Base-by-base conservation (phyloP, 1,140 invertebrate species). In the Trissolcus basalis region DNA sequence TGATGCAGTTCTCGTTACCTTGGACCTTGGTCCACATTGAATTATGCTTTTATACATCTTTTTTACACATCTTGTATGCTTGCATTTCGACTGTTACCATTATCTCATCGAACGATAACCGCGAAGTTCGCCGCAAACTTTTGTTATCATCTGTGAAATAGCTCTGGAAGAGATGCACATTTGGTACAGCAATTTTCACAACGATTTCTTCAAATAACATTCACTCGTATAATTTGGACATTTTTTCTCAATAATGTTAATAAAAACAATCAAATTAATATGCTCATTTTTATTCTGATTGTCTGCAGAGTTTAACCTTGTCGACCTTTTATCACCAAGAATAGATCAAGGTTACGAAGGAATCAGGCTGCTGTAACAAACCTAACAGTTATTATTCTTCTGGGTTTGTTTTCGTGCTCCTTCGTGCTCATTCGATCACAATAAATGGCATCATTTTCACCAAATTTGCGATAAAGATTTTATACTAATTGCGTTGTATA, bases 1-100 rank as follows among this genome's bases (percentile, higher is more conserved):
- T 59, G 68, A 61, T 61, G 64, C 48, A 69, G 19, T 33, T 68
- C 63, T 64, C 50, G 63, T 60, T 48, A 72, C 74, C 74, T 77
- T 72, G 63, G 68, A 56, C 68, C 74, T 77, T 72, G 63, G 68
- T 50, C 68, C 63, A 64, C 56, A 68, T 72, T 72, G 41, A 33
- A 56, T 65, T 68, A 6, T 6, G 19, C 12, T 32, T 44, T 44
- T 11, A 39, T 39, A 39, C 36, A 11, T n/a, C n/a, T n/a, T n/a
- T n/a, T n/a, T n/a, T n/a, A n/a, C n/a, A n/a, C n/a, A n/a, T n/a
- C n/a, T n/a, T n/a, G n/a, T n/a, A n/a, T n/a, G n/a, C 36, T n/a
- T 9, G 36, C 9, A 39, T 39, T 39, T 39, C n/a, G 36, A 2
- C 36, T 9, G n/a, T 4, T 39, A 1, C 3, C 9, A 39, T 9